Base-by-base conservation (phyloP, 2,888 invertebrate genomes). In the Craniophora ligustri region DNA sequence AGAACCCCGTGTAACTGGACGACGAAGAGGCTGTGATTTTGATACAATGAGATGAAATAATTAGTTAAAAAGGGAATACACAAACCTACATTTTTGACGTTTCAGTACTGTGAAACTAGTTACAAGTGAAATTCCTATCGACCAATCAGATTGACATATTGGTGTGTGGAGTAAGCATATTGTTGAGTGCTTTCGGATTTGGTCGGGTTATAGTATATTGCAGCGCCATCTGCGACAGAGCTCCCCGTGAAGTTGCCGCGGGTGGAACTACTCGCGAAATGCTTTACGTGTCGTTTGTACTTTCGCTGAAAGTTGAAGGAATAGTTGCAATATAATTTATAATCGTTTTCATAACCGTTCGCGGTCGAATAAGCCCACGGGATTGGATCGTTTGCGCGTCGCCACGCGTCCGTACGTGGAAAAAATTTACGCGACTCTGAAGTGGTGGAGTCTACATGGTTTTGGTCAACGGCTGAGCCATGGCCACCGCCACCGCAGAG, bases 401-500 rank as follows among this genome's bases (percentile, higher is more conserved):
- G 57, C 44, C 42, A 48, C 55, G 26, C 60, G 58, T 34, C 60
- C 30, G 28, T 61, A 45, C 36, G 50, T 56, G 55, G 50, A 58
- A 63, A 66, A 64, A 58, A 61, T 76, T 65, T 66, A 76, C 72
- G 76, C 69, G 61, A 63, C 63, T 69, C 62, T 74, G 72, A 76
- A 69, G 68, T 60, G 46, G 68, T 71, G 67, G 76, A 63, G 68
- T 73, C 86, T 89, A 83, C 88, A 91, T 91, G 92, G 84, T 90
- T 81, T 81, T 88, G 82, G 81, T 81, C 77, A 79, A 82, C 81
- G 85, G 82, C 76, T 91, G 80, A 92, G 82, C 91, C 90, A 92
- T 93, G 92, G 92, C 92, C 67, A 89, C 89, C 80, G 90, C 86
- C 81, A 89, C 90, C 79, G 88, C 86, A 80, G 94, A 94, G 81